Percentiles rank a stretch among this genome's conserved stretches.
phyloP scores from a whole-genome alignment of 2,888 invertebrate species.

The Carabus problematicus region DNA sequence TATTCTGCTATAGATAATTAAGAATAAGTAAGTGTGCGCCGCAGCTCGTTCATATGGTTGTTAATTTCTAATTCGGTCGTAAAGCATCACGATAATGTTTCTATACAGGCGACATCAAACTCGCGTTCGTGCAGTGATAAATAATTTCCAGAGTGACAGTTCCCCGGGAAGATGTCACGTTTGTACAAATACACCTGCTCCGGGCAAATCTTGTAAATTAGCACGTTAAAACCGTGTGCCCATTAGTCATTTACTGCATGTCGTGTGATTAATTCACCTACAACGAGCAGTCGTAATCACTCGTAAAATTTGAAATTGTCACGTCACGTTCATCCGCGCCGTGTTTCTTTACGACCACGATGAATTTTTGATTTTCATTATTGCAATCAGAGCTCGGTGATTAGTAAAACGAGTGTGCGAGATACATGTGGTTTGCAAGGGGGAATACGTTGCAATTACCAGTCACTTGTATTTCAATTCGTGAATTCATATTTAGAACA shows the following conservation, averaged over 20 bases:
- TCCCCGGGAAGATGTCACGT: slow-evolving; percentile 27
- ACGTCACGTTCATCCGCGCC: neutral
- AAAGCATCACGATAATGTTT: too few relatives aligned
- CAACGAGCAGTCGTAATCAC: slow-evolving; percentile 4
- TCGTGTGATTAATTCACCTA: slow-evolving; percentile 33
- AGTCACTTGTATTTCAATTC: too few relatives aligned
- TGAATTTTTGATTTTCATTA: slow-evolving; percentile 35
- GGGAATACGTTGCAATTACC: too few relatives aligned
- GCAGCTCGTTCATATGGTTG: too few relatives aligned
- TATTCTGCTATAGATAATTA: too few relatives aligned
- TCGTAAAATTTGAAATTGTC: slow-evolving; percentile 10
- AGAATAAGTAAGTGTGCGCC: too few relatives aligned
- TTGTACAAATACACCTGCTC: slow-evolving; percentile 34
- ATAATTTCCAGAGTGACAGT: slow-evolving; percentile 31
- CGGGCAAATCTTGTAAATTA: slow-evolving; percentile 37
- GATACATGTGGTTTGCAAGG: neutral
- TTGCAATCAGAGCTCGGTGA: slow-evolving; percentile 14
- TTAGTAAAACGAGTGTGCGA: neutral
- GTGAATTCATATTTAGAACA: too few relatives aligned
- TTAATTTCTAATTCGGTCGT: too few relatives aligned
- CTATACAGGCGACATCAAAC: too few relatives aligned
- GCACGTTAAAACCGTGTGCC: slow-evolving; percentile 22
- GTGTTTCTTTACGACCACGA: slow-evolving; percentile 22
- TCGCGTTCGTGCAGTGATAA: slow-evolving; percentile 11
- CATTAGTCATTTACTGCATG: slow-evolving; percentile 29